phyloP scores from a whole-genome alignment of 2,113 vertebrate genomes.

The Halichoeres trimaculatus region DNA sequence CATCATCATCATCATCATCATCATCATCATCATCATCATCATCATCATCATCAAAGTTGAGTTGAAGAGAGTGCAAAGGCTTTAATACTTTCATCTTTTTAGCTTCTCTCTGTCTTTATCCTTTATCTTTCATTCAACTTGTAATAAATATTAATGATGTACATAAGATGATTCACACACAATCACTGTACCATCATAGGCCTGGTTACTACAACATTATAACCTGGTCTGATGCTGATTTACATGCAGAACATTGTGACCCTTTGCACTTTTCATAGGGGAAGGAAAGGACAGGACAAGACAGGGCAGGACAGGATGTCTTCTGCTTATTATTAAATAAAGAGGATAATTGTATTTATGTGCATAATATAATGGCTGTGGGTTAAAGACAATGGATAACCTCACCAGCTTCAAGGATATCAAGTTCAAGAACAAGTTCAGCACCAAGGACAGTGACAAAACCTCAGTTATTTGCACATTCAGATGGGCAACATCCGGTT shows the following conservation, averaged over 20 bases:
- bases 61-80: conserved; percentile 18
- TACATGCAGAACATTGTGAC: background rate
- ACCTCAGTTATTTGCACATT: too few species aligned
- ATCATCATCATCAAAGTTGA: conserved; percentile 28
- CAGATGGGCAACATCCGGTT: too few species aligned
- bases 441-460: conserved; percentile 39
- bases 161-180: background rate
- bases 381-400: background rate
- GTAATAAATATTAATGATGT: conserved; percentile 9
- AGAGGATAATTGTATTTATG: background rate
- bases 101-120: background rate
- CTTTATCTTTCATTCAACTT: background rate
- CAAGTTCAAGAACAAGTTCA: background rate
- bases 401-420: background rate
- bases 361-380: background rate
- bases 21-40: too few species aligned
- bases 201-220: background rate
- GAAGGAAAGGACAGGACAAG: too few species aligned
- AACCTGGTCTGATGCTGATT: conserved; percentile 1
- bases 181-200: background rate
- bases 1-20: too few species aligned
- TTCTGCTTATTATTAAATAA: background rate
- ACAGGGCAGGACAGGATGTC: background rate
- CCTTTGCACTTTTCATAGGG: background rate
- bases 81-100: conserved; percentile 6